Evolutionary conservation across 2,113 vertebrate species (phyloP), one percentile per base, ranked within the genome.

Genomic region (Verasper variegatus): DNA sequence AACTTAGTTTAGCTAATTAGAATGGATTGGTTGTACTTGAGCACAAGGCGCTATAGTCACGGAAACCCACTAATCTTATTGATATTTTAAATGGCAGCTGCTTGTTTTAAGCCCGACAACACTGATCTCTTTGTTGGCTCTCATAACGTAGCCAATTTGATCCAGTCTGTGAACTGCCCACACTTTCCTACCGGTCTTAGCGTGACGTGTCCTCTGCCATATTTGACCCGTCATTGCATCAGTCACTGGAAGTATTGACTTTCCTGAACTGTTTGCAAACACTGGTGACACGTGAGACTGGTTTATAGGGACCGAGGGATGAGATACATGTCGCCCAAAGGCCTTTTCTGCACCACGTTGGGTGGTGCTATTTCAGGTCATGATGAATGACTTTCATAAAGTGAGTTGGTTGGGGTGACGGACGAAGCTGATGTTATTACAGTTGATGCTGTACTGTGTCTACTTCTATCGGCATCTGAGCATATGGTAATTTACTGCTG

Each of bases 221-320:
- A 55, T 87, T 83, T 58, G 68, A 80, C 55, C 69, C 49, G 0
- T 57, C 56, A 66, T 76, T 56, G 55, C 66, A 74, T 77, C 78
- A 69, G 54, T 80, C 40, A 77, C 66, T 58, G 67, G 45, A 73
- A 78, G 71, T 77, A 86, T 84, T 65, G 82, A 73, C 68, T 86
- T 81, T 59, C 57, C 62, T 80, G 68, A 75, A 66, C 68, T 82
- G 82, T 91, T 87, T 88, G 76, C 80, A 89, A 88, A 91, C 83
- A 86, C 40, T 61, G 26, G 37, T 74, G 71, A 85, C 79, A 81
- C 35, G 63, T 83, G 84, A 82, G 80, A 57, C 66, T 26, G 67
- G 76, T 26, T 86, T 42, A 71, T 68, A 21, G 66, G 31, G 65
- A 68, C 3, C 45, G 54, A 58, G 31, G 49, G 61, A 62, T 54